Evolutionary conservation across 2,888 invertebrate species (phyloP).

Genomic region (Adelognathus sp.): DNA sequence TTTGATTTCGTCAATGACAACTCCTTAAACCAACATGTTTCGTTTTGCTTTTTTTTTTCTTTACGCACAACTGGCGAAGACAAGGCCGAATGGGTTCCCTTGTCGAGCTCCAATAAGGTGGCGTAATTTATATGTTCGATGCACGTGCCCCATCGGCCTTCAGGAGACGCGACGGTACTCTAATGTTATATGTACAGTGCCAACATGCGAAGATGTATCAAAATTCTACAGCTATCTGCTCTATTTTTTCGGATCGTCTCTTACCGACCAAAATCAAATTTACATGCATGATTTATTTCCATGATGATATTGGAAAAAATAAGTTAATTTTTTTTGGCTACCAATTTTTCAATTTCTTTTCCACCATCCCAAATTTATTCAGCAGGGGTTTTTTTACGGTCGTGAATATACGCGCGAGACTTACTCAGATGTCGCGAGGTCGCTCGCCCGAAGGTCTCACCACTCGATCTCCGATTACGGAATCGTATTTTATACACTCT

Average conservation of each 20-base stretch:
- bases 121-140: conserved; percentile 42
- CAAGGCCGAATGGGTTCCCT: conserved; percentile 48
- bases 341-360: background rate
- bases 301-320: background rate
- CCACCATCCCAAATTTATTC: background rate
- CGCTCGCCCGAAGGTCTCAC: conserved; percentile 30
- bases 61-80: background rate
- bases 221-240: background rate
- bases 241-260: background rate
- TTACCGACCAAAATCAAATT: background rate
- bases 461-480: conserved; percentile 21
- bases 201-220: no score
- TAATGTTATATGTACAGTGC: background rate
- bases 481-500: conserved; percentile 34
- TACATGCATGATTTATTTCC: background rate
- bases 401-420: background rate
- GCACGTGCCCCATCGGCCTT: conserved; percentile 16
- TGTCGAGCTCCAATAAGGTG: conserved; percentile 44
- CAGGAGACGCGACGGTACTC: background rate
- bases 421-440: conserved; percentile 26
- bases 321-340: background rate
- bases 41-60: conserved; percentile 4
- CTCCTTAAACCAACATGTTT: background rate
- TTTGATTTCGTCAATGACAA: background rate
- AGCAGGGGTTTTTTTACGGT: background rate